phyloP scores from a whole-genome alignment of 2,888 invertebrate species.

The Drosophila pseudotalamancana region DNA sequence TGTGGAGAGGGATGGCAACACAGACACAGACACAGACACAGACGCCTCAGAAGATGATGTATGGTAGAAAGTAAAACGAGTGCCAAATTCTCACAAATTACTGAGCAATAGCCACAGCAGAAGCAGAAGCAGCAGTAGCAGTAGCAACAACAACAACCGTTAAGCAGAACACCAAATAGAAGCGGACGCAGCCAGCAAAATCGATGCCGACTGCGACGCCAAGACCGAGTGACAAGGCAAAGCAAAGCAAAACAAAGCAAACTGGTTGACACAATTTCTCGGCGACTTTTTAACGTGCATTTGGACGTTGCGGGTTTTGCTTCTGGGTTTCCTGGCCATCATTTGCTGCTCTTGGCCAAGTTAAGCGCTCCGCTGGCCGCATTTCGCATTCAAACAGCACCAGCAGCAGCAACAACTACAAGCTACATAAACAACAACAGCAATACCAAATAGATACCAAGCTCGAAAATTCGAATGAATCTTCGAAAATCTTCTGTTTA shows the following conservation, averaged over 20 bases:
- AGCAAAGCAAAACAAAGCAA: slow-evolving; percentile 35
- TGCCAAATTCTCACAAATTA: slow-evolving; percentile 65
- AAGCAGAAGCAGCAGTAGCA: slow-evolving; percentile 19
- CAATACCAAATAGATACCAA: neutral
- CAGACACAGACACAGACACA: neutral
- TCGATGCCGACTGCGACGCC: slow-evolving; percentile 16
- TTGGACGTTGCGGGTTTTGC: slow-evolving; percentile 47
- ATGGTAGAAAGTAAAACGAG: slow-evolving; percentile 55
- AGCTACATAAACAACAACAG: too few species aligned
- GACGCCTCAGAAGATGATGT: neutral
- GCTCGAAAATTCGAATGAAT: neutral
- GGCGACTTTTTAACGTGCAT: slow-evolving; percentile 73
- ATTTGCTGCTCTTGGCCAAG: slow-evolving; percentile 50
- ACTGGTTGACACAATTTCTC: slow-evolving; percentile 81
- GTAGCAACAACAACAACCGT: slow-evolving; percentile 1
- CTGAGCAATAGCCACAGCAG: slow-evolving; percentile 28
- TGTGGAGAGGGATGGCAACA: neutral
- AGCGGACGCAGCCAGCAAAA: slow-evolving; percentile 14
- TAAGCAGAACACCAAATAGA: slow-evolving; percentile 51
- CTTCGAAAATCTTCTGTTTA: neutral
- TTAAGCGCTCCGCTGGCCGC: slow-evolving; percentile 55
- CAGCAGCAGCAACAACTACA: neutral
- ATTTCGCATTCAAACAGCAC: slow-evolving; percentile 36
- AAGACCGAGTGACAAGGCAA: neutral
- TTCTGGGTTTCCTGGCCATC: slow-evolving; percentile 55